phyloP scores from a whole-genome alignment of 92 coral and sea anemone species.

The Epizoanthus rinbou region DNA sequence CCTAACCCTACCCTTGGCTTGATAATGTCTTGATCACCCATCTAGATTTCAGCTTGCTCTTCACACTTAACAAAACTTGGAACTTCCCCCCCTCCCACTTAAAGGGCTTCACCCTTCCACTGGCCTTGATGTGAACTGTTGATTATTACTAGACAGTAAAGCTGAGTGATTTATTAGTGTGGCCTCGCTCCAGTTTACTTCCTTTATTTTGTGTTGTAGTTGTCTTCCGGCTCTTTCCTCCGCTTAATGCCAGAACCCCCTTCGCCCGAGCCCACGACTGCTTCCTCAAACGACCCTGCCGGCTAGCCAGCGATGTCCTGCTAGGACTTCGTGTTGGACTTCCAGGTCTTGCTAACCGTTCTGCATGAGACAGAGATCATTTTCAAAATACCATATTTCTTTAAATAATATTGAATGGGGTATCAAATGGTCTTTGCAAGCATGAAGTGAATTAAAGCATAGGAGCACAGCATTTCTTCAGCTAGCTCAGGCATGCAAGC shows the following conservation, averaged over 20 bases:
- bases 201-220: conserved; percentile 37
- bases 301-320: conserved; percentile 60
- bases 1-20: too few species aligned
- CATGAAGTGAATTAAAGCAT: too few species aligned
- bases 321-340: conserved; percentile 56
- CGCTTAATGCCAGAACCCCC: conserved; percentile 59
- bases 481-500: too few species aligned
- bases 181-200: conserved; percentile 35
- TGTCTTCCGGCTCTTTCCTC: conserved; percentile 55
- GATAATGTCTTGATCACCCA: too few species aligned
- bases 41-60: too few species aligned
- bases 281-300: conserved; percentile 71
- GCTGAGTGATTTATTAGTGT: conserved; percentile 25
- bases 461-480: too few species aligned
- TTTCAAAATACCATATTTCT: too few species aligned
- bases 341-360: conserved; percentile 74
- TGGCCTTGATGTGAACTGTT: too few species aligned
- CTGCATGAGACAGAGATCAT: conserved; percentile 30
- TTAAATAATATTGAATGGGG: too few species aligned
- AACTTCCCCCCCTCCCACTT: too few species aligned
- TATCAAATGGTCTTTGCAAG: neutral
- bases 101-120: too few species aligned
- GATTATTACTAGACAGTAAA: conserved; percentile 4
- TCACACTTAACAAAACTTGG: too few species aligned
- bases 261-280: conserved; percentile 76